phyloP scores from a whole-genome alignment of 1,140 invertebrate genomes.

The Panulirus ornatus region DNA sequence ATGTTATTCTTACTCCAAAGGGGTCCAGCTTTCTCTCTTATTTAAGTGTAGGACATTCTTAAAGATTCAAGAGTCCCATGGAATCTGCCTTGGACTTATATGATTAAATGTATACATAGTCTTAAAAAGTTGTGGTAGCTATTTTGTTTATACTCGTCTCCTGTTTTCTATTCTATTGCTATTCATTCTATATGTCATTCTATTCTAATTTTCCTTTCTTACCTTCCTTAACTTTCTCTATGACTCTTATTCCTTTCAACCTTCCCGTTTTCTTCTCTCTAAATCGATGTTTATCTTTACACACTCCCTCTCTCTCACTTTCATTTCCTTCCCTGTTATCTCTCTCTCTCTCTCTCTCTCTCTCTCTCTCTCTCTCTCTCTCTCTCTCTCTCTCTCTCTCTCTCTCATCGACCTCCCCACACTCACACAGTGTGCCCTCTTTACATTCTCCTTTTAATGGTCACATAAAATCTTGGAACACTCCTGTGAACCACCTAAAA shows the following conservation, averaged over 20 bases:
- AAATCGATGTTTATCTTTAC: not conserved
- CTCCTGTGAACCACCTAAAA: no score
- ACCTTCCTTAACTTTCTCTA: not conserved
- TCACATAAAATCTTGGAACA: no score
- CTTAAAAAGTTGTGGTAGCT: not conserved
- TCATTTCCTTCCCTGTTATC: not conserved
- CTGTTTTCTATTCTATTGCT: not conserved
- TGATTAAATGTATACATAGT: no score
- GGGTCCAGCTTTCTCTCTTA: no score
- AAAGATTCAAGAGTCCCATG: no score
- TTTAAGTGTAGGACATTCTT: no score
- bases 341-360: not conserved
- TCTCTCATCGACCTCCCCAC: not conserved
- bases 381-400: not conserved
- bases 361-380: not conserved
- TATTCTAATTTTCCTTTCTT: not conserved
- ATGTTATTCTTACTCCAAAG: no score
- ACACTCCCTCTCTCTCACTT: not conserved
- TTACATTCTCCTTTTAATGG: no score
- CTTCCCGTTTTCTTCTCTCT: not conserved
- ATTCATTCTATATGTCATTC: not conserved
- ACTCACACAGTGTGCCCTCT: no score
- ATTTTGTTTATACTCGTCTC: not conserved
- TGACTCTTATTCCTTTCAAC: not conserved
- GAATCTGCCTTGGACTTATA: no score